Percentiles rank a stretch among this genome's conserved stretches.
phyloP scores from a whole-genome alignment of 2,797 vertebrate species.

The Coluber constrictor region DNA sequence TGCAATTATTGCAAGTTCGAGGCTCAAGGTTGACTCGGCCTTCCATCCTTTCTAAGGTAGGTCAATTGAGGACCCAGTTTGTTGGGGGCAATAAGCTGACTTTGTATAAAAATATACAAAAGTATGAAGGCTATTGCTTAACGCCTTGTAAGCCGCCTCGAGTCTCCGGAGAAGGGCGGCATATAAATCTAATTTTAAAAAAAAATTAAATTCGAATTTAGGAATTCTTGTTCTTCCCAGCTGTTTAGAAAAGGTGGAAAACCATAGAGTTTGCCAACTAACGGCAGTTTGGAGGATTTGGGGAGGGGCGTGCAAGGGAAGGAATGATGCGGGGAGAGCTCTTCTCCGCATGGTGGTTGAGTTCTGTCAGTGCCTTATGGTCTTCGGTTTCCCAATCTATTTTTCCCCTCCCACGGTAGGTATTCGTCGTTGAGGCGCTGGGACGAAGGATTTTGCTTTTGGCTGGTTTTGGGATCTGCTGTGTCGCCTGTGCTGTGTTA shows the following conservation, averaged over 20 bases:
- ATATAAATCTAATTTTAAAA: too few relatives aligned
- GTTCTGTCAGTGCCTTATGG: neutral
- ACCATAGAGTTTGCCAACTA: neutral
- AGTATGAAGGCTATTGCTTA: too few relatives aligned
- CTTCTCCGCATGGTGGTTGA: neutral
- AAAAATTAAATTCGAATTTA: neutral
- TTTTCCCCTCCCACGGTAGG: conserved; percentile 62
- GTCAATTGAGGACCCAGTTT: too few relatives aligned
- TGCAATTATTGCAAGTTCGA: too few relatives aligned
- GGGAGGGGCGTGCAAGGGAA: neutral
- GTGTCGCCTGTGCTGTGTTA: conserved; percentile 76
- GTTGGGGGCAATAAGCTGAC: too few relatives aligned
- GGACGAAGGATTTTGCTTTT: conserved; percentile 85
- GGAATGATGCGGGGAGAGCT: neutral
- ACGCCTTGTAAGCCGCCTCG: too few relatives aligned
- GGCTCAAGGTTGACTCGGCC: too few relatives aligned
- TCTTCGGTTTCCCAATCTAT: neutral
- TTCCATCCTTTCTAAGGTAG: too few relatives aligned
- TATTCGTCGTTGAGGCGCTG: conserved; percentile 86
- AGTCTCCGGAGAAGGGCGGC: too few relatives aligned
- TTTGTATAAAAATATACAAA: too few relatives aligned
- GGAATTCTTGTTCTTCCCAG: neutral
- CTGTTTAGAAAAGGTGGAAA: neutral
- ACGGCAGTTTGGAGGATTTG: neutral
- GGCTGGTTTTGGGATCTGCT: conserved; percentile 84